Percentiles rank a stretch among this genome's conserved stretches.
Evolutionary conservation across 1,140 invertebrate genomes (phyloP).

Genomic region (Himalopsyche phryganea): DNA sequence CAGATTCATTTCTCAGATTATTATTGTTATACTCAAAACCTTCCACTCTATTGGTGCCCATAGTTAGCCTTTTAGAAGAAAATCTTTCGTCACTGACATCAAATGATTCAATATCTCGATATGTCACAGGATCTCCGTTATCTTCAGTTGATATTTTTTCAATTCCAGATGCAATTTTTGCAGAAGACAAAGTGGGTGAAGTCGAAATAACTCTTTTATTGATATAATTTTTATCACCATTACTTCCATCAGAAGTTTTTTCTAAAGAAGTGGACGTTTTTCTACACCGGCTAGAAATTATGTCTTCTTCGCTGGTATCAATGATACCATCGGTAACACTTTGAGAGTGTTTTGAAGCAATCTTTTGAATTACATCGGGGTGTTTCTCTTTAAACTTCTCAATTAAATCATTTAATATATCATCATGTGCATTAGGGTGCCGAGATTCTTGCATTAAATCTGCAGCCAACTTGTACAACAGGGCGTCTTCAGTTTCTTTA

Average conservation of each 20-base stretch:
- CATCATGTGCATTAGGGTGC: slow-evolving; percentile 34
- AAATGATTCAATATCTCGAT: neutral
- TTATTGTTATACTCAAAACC: too few relatives aligned
- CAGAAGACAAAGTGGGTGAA: neutral
- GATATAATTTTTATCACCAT: neutral
- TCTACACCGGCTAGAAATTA: neutral
- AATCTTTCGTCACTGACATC: slow-evolving; percentile 6
- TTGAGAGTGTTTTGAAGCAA: neutral
- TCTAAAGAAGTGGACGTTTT: neutral
- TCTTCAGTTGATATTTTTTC: neutral
- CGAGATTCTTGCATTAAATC: slow-evolving; percentile 40
- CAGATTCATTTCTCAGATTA: too few relatives aligned
- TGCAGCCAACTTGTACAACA: slow-evolving; percentile 42
- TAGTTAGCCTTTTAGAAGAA: neutral
- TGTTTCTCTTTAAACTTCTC: slow-evolving; percentile 41
- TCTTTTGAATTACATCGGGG: slow-evolving; percentile 36
- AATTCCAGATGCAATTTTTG: neutral
- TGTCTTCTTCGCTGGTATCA: neutral
- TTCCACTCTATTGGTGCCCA: neutral
- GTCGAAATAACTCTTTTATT: neutral
- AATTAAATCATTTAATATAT: slow-evolving; percentile 35
- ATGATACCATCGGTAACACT: neutral
- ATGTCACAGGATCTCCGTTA: neutral
- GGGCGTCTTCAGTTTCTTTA: slow-evolving; percentile 35
- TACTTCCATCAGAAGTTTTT: neutral